Conservation (phyloP, 2,888 invertebrate genomes). For the Microctonus hyperodae region DNA sequence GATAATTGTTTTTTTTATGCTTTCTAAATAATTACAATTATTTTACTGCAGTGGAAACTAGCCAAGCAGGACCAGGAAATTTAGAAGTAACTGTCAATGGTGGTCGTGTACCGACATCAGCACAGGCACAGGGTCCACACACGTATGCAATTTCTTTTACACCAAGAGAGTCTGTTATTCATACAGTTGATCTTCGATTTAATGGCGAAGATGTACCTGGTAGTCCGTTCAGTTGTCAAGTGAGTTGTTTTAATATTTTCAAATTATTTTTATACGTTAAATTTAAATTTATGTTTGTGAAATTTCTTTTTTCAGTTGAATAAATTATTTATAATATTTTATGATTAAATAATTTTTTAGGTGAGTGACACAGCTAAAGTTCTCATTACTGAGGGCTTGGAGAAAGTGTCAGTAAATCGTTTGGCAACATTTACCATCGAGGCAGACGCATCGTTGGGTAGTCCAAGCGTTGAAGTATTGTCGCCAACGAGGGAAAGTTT, state of each 20-base stretch:
- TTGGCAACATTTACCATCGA: slow-evolving; percentile 87
- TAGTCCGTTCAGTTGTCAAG: slow-evolving; percentile 65
- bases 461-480: slow-evolving; percentile 79
- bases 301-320: background rate
- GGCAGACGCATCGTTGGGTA: slow-evolving; percentile 74
- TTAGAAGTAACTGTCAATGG: slow-evolving; percentile 98
- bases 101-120: slow-evolving; percentile 94
- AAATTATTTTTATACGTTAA: no score
- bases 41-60: slow-evolving; percentile 83
- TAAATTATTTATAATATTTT: background rate
- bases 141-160: slow-evolving; percentile 97
- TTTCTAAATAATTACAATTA: slow-evolving; percentile 10
- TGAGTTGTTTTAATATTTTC: slow-evolving; percentile 43
- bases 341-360: slow-evolving; percentile 39
- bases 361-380: slow-evolving; percentile 65
- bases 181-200: slow-evolving; percentile 94
- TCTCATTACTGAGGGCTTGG: slow-evolving; percentile 80
- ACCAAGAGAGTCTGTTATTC: slow-evolving; percentile 88
- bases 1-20: background rate
- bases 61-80: slow-evolving; percentile 98
- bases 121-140: slow-evolving; percentile 95
- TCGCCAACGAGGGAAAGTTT: slow-evolving; percentile 65
- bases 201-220: slow-evolving; percentile 96
- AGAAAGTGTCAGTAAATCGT: slow-evolving; percentile 88
- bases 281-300: no score